Percentiles rank a stretch among this genome's conserved stretches.
phyloP scores from a whole-genome alignment of 2,888 invertebrate genomes.

The Pocota personata region DNA sequence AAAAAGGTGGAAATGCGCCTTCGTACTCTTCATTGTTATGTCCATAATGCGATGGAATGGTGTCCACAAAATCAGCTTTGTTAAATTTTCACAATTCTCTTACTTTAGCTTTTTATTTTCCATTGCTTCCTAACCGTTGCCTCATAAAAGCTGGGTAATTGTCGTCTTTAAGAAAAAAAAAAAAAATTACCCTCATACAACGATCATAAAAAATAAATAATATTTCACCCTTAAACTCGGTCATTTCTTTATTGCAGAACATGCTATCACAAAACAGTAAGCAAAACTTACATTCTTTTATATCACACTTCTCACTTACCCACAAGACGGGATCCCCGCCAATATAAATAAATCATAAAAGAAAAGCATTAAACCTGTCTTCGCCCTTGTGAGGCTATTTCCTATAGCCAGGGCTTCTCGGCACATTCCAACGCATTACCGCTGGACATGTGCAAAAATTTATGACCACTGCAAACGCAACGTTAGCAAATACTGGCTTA shows the following conservation, averaged over 20 bases:
- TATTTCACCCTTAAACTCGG: conserved; percentile 7
- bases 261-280: not conserved
- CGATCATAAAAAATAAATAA: not conserved
- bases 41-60: no score
- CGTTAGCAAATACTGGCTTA: conserved; percentile 20
- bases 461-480: conserved; percentile 72
- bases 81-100: no score
- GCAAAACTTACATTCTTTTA: conserved; percentile 14
- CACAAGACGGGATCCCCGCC: not conserved
- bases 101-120: not conserved
- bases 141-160: conserved; percentile 2
- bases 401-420: conserved; percentile 20
- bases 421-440: conserved; percentile 58
- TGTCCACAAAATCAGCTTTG: no score
- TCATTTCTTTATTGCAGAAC: conserved; percentile 11
- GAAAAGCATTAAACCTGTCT: conserved; percentile 62
- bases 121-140: not conserved
- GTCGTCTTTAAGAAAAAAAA: conserved; percentile 9
- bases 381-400: conserved; percentile 66
- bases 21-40: no score
- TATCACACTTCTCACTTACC: conserved; percentile 23
- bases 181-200: not conserved
- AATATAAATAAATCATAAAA: conserved; percentile 72
- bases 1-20: no score
- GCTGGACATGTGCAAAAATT: conserved; percentile 66